Base-by-base conservation (phyloP, 2,797 vertebrate genomes). In the Halcyon smyrnensis region DNA sequence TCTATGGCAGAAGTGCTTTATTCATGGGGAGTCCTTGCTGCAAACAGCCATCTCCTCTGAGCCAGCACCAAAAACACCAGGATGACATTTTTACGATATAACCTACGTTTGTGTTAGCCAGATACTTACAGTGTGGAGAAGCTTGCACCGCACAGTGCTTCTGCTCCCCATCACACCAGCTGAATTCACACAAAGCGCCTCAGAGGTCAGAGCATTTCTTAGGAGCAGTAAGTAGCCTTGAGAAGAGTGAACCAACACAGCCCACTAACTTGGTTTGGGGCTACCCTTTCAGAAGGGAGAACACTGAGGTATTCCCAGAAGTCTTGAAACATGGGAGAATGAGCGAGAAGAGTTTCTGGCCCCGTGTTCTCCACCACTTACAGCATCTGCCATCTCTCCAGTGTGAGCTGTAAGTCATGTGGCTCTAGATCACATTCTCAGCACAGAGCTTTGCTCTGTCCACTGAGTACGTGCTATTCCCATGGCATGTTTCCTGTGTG, bases 391-490 rank as follows among this genome's bases (percentile, higher is more conserved):
- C 13, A 11, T 46, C 28, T 25, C 15, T 24, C 36, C 53, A 24
- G n/a, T 1, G 2, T 13, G 25, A 67, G 12, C 9, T 15, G 30
- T 15, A 39, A 86, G n/a, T 36, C 28, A 19, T 0, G 4, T 3
- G 32, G 30, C 53, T 60, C 71, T 53, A 15, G 70, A n/a, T 20
- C 24, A 3, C 1, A 4, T 8, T 48, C 45, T 75, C 51, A 25
- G 6, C 21, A 18, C 15, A 28, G 39, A 71, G 21, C 25, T 57
- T 48, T 68, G 41, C 37, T 56, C 34, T 32, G 39, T 39, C 28
- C 37, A 17, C 17, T 65, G 48, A 20, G 23, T 43, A 37, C 1
- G 2, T 3, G 1, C 30, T 51, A 84, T 32, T 69, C 30, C 56
- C 60, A 34, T 4, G 4, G 39, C 27, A 53, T 5, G 11, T 9